Conservation (phyloP, 1,140 invertebrate species). For the Carcinoscorpius rotundicauda region DNA sequence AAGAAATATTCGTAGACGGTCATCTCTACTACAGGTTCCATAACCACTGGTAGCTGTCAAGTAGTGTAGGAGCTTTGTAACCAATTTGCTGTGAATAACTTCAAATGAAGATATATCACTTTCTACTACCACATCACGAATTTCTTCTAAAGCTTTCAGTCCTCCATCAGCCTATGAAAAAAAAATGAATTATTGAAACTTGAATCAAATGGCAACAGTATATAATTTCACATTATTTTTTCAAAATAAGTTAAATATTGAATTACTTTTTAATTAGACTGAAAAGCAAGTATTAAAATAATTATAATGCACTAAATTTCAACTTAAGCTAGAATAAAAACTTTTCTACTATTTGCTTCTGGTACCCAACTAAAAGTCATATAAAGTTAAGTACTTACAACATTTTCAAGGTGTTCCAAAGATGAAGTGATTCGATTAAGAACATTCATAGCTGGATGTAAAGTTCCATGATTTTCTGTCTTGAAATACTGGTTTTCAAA, state of each 20-base stretch:
- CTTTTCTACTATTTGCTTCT: no score
- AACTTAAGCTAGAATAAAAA: no score
- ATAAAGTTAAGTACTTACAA: constrained; percentile 36
- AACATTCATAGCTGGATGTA: constrained; percentile 58
- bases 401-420: constrained; percentile 53
- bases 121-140: constrained; percentile 74
- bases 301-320: no score
- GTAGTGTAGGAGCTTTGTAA: constrained; percentile 73
- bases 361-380: no score
- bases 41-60: constrained; percentile 41
- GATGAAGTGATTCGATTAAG: constrained; percentile 60
- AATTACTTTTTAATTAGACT: no score
- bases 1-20: constrained; percentile 72
- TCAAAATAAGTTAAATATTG: no score
- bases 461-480: constrained; percentile 29
- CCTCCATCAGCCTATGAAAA: constrained; percentile 37
- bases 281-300: no score
- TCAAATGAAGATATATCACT: constrained; percentile 96
- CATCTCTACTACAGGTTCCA: constrained; percentile 42
- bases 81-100: constrained; percentile 89
- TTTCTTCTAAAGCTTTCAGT: constrained; percentile 58
- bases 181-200: constrained; percentile 2
- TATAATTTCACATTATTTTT: no score
- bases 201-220: no score
- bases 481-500: constrained; percentile 47